Base-by-base conservation (phyloP, 1,140 invertebrate species). In the Drosophila tani region DNA sequence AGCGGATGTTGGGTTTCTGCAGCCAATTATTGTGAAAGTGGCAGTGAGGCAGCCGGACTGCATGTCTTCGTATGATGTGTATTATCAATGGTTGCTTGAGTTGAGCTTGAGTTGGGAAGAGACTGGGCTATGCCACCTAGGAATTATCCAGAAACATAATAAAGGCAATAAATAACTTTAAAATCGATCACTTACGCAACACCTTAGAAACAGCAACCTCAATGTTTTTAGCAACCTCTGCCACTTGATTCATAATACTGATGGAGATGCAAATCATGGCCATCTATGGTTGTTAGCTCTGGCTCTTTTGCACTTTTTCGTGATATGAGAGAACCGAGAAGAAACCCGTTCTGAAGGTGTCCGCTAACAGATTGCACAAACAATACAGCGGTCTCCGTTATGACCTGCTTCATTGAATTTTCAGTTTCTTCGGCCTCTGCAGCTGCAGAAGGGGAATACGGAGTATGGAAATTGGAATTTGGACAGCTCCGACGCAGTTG, bases 11-110 rank as follows among this genome's bases (percentile, higher is more conserved):
- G 51, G 35, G 35, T 49, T 35, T 63, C 46, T 41, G 50, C 38
- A 85, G 65, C 74, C 79, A 80, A 86, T 87, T 86, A 87, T 74
- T 64, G 83, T 80, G 83, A 86, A 87, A 87, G 79, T 80, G 51
- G 77, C 73, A 59, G 69, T 75, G 78, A 51, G 50, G 35, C 49
- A 53, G 47, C 45, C 38, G 50, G 40, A 17, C 62, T 45, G 14
- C 49, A 53, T 47, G 47, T 24, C 62, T 38, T 14, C 12, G 40
- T 27, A 45, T n/a, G 12, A 55, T 45, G 19, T 58, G 38, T 24
- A 45, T 75, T 78, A 62, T 62, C 29, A 53, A 41, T 55, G 43
- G 47, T 45, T 24, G 32, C n/a, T n/a, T n/a, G n/a, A n/a, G n/a
- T n/a, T n/a, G 35, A 21, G 5, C 8, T 43, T 17, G 17, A 27